Conservation (phyloP, 1,140 invertebrate genomes). For the Caenorhabditis remanei region DNA sequence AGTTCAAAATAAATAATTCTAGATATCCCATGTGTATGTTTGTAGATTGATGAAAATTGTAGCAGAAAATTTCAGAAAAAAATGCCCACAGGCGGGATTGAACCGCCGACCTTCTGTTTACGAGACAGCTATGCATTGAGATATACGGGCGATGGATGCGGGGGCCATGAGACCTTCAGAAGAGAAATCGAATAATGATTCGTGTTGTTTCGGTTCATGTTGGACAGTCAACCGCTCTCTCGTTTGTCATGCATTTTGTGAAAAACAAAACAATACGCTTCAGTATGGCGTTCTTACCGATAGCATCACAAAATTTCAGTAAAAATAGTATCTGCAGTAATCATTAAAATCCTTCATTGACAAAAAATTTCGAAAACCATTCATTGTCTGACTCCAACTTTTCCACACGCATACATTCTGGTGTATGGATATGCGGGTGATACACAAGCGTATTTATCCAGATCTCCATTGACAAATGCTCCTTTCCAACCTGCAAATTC, state of each 20-base stretch:
- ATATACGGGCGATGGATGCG: background rate
- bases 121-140: constrained; percentile 29
- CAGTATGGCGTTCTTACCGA: too few relatives aligned
- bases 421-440: background rate
- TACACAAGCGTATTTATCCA: background rate
- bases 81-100: constrained; percentile 32
- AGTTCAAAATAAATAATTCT: background rate
- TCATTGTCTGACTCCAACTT: background rate
- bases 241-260: too few relatives aligned
- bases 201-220: too few relatives aligned
- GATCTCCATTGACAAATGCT: background rate
- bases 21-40: too few relatives aligned
- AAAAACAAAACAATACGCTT: too few relatives aligned
- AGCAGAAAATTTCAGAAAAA: background rate
- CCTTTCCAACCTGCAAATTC: background rate
- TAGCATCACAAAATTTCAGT: too few relatives aligned
- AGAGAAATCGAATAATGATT: background rate
- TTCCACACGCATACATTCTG: background rate
- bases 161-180: background rate
- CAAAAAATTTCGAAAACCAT: background rate
- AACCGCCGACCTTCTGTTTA: constrained; percentile 37
- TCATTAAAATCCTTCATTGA: background rate
- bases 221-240: too few relatives aligned
- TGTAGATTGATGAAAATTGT: background rate
- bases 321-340: too few relatives aligned